Evolutionary conservation across 2,888 invertebrate genomes (phyloP), one percentile per base, ranked within the genome.

Genomic region (Agonopterix alstromeriana): DNA sequence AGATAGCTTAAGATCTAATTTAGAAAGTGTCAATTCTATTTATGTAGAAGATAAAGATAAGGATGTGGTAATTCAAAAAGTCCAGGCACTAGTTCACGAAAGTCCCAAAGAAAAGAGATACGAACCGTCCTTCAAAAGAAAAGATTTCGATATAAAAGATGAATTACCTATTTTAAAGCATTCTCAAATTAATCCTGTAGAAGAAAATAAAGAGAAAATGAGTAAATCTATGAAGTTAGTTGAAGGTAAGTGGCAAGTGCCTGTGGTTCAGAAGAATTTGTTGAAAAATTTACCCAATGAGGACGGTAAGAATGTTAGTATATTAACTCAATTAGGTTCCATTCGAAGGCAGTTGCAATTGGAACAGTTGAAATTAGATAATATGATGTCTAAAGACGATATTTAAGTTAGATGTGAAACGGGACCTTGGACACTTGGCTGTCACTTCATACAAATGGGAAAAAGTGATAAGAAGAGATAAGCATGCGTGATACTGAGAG

Each of bases 321-420:
- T 93, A 51, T 62, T 93, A 53, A 93, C 93, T 0, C 93, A 93
- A 65, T 71, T 93, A 38, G 93, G 93, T 0, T 92, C 93, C 10
- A 93, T 93, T 49, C 73, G 93, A 41, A 83, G 92, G 58, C 93
- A 93, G 60, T 63, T 93, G 60, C 93, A 93, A 57, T 78, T 92
- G 42, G 93, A 93, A 50, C 92, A 92, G 66, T 66, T 93, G 51
- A 89, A 90, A 57, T 73, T 92, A 55, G 91, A 92, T 71, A 84
- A 82, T 61, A 73, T 79, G 77, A 38, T 70, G 42, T 54, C 61
- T 1, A 78, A 74, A 50, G 66, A 67, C 12, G 69, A 68, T 45
- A 61, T 27, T 27, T 27, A 27, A 27, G 27, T 27, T 27, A 27
- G 3, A 7, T 27, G 27, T 27, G 27, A 27, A 27, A 27, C 1